Evolutionary conservation across 2,888 invertebrate genomes (phyloP), one percentile per base, ranked within the genome.

Genomic region (Sarcophaga variegata): DNA sequence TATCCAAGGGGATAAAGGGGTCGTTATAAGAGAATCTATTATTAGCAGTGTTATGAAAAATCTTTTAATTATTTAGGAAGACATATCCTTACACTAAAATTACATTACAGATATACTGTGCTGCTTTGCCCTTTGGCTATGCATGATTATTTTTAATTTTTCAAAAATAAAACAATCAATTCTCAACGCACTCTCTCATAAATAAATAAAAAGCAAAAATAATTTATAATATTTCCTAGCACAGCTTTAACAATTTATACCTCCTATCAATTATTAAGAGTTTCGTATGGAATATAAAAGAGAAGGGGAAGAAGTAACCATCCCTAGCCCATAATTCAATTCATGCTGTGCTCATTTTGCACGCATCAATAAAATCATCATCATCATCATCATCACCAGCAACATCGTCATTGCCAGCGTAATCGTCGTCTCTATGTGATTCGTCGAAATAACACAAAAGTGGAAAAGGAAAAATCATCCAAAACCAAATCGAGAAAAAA

Each of bases 351-450:
- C 74, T 87, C 87, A 87, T 87, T 87, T 84, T 84, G 81, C 81
- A 87, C 84, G 87, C 87, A 87, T 87, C 83, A 86, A 81, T 86
- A 86, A 86, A 81, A 86, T 86, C 81, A 84, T 81, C 86, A 71
- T 60, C 84, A 75, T 85, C 20, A 20, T 20, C 84, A 84, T 71
- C 79, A 75, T 70, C 76, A 70, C 47, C 69, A 81, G 60, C 47
- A 80, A 17, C 54, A 47, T 22, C 64, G 27, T 22, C 64, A 47
- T 14, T 64, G 66, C 47, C 66, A 66, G 20, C 76, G 8, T 54
- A 54, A 5, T 75, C 62, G 22, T 27, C 62, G 14, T 27, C 59
- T 71, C 54, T 17, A 54, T 17, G 77, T 83, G 77, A 83, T 77
- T 70, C 82, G 60, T 47, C 62, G 60, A 25, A 66, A 63, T 45